Base-by-base conservation (phyloP, 1,140 invertebrate genomes). In the Limonius californicus region DNA sequence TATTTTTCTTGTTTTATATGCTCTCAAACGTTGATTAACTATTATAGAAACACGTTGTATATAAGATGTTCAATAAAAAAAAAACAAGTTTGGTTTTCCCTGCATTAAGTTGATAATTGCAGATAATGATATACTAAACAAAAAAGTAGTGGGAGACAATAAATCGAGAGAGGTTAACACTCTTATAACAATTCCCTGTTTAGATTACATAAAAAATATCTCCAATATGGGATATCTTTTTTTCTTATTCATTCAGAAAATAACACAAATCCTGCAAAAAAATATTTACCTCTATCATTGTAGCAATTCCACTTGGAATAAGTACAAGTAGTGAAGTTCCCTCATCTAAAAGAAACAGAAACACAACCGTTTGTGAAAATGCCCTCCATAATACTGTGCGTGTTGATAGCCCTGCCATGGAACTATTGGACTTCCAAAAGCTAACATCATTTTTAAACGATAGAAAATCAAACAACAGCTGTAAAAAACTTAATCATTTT, bases 361-460 rank as follows among this genome's bases (percentile, higher is more conserved):
- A 95, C 64, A 99, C 88, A n/a, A 99, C 83, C 45, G 87, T 81
- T 76, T 97, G 94, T 59, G 94, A 97, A 71, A 98, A 92, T 21
- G 90, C 90, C 54, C 95, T 82, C 96, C 97, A 99, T 7, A 97
- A 68, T 3, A 98, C 87, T 2, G 92, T 94, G 59, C 91, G 83
- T 8, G 86, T 84, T 6, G 96, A 98, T 1, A 99, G 74, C 1
- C 97, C 97, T 23, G 88, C 92, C 77, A 97, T 89, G 0, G 87
- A 89, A 30, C 85, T 86, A 68, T 91, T 87, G 11, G 85, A 83
- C 59, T 87, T 85, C 97, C 97, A 99, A 76, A 98, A 99, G 65
- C 84, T 87, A 2, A 99, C 91, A 70, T 99, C 97, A 78, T 97
- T 98, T 83, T 98, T 99, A 71, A 99, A 98, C 1, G 97, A 94